These are phyloP conservation scores for Rhagium mordax DNA, from an alignment of 2,888 invertebrate species.

Conservation along the genomic window DNA sequence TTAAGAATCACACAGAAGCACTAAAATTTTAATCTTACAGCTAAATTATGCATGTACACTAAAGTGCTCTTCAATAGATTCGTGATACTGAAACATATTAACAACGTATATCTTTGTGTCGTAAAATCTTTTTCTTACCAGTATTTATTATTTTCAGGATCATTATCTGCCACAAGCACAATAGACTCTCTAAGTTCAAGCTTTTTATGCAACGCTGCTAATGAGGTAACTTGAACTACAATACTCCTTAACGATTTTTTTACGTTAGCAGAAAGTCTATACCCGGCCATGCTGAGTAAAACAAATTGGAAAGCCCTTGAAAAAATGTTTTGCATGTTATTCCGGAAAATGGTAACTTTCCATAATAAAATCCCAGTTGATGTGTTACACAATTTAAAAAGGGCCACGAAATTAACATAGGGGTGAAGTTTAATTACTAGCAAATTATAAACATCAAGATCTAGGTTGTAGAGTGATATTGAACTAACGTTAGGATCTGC, in stretches of 20 bases:
- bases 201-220: slow-evolving; percentile 87
- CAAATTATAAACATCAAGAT: too few relatives aligned
- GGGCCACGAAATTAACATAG: too few relatives aligned
- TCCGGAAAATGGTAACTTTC: background rate
- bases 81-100: background rate
- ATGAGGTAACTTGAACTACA: slow-evolving; percentile 75
- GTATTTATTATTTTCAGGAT: slow-evolving; percentile 72
- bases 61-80: background rate
- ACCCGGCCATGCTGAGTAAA: background rate
- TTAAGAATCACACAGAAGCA: too few relatives aligned
- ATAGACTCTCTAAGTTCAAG: slow-evolving; percentile 90
- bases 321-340: background rate
- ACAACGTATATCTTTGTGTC: background rate
- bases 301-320: slow-evolving; percentile 16
- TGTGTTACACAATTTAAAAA: too few relatives aligned
- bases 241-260: slow-evolving; percentile 21
- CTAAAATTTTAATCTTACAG: too few relatives aligned
- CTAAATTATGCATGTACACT: background rate
- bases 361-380: too few relatives aligned
- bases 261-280: background rate
- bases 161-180: slow-evolving; percentile 88
- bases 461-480: too few relatives aligned
- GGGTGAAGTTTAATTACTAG: too few relatives aligned
- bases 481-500: too few relatives aligned
- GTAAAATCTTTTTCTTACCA: slow-evolving; percentile 11